Conservation (phyloP, 1,140 invertebrate genomes). For the Ruditapes philippinarum region DNA sequence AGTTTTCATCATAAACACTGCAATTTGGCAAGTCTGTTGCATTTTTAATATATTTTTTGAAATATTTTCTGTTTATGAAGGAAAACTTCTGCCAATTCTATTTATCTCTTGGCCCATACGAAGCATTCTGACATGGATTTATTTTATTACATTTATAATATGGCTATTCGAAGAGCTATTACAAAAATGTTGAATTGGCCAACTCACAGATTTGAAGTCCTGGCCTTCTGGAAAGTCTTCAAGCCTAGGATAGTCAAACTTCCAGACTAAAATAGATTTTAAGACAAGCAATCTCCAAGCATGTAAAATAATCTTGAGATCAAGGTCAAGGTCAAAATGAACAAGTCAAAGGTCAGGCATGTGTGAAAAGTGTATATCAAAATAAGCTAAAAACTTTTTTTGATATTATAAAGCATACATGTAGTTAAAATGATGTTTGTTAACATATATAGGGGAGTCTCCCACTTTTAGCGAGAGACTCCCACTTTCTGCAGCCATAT, state of each 20-base stretch:
- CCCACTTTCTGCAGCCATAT: no score
- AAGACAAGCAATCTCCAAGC: not conserved
- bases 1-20: slow-evolving; percentile 9
- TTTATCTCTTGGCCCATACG: slow-evolving; percentile 8
- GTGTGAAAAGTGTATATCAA: no score
- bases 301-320: no score
- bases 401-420: no score
- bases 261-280: not conserved
- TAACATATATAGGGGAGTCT: no score
- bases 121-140: not conserved
- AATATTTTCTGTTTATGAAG: slow-evolving; percentile 41
- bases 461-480: no score
- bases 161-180: not conserved
- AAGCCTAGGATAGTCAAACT: not conserved
- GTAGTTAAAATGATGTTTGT: no score
- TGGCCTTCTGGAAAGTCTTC: slow-evolving; percentile 1
- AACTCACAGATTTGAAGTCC: not conserved
- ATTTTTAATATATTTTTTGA: slow-evolving; percentile 24
- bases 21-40: slow-evolving; percentile 16
- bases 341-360: no score
- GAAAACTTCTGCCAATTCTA: slow-evolving; percentile 21
- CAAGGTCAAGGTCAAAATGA: no score
- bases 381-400: no score
- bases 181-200: slow-evolving; percentile 7
- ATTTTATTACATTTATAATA: slow-evolving; percentile 14